Base-by-base conservation (phyloP, 2,888 invertebrate species). In the Eristalis intricaria region DNA sequence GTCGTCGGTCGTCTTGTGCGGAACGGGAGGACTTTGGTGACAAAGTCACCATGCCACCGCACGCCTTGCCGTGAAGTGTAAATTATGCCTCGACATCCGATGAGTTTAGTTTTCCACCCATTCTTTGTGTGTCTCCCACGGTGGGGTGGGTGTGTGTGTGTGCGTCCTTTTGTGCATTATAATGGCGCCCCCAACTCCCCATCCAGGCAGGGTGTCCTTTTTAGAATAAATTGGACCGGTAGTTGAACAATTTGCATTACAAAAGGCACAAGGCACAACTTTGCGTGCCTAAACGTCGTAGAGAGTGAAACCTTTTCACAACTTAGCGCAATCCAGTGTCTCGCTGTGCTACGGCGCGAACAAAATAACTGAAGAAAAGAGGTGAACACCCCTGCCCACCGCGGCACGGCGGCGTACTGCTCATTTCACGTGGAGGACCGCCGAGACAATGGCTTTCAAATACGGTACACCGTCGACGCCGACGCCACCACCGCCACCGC, bases 291-390 rank as follows among this genome's bases (percentile, higher is more conserved):
- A 84, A 84, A 84, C 84, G 84, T 87, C 87, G 75, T 87, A 87
- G 87, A 87, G 87, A 84, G 84, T 87, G 87, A 87, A 87, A 87
- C 79, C 84, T 84, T 87, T 87, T 87, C 87, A 87, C 87, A 87
- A 87, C 75, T 87, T 87, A 87, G 76, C 87, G 76, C 87, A 87
- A 84, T 83, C 58, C 85, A 82, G 68, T 50, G 69, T 8, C 50
- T 50, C 8, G 50, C 50, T 50, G 19, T 7, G 43, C n/a, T 50
- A 1, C 74, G 69, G 19, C n/a, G n/a, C 32, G 4, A 35, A 64
- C 35, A 76, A 68, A 22, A 64, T 35, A 23, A 60, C 23, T 35
- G 40, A 77, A 63, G 77, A 75, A 86, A 75, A 50, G 71, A 73
- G 79, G 75, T 80, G 64, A 84, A 19, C 15, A 23, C 13, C 4